These are phyloP conservation scores for Pterocles orientalis DNA, from an alignment of 2,113 vertebrate genomes.

Conservation along the genomic window DNA sequence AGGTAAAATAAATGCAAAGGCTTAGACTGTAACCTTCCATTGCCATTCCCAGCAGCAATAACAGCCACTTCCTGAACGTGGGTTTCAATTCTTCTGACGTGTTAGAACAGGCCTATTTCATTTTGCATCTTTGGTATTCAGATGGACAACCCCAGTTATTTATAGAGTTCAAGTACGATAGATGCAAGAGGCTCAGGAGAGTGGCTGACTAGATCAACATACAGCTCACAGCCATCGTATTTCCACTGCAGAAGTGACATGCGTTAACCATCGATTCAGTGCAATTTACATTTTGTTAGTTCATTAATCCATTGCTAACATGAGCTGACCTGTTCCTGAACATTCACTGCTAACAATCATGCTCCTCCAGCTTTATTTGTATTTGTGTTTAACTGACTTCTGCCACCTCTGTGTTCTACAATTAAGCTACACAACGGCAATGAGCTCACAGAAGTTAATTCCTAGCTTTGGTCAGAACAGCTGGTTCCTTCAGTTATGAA, in stretches of 20 bases:
- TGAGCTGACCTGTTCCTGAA: not conserved
- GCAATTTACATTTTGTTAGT: not conserved
- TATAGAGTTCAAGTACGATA: not conserved
- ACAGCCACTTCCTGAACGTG: not conserved
- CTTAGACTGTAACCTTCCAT: not conserved
- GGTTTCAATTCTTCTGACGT: not conserved
- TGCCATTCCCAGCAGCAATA: not conserved
- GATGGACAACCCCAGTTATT: not conserved
- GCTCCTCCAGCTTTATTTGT: not conserved
- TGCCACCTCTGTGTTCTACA: not conserved
- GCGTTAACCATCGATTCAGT: not conserved
- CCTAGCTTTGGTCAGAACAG: not conserved
- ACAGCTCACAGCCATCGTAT: not conserved
- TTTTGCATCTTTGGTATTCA: not conserved
- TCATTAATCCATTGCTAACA: fast-evolving
- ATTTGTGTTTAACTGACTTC: not conserved
- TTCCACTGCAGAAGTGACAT: not conserved
- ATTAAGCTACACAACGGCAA: not conserved
- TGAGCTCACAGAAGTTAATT: fast-evolving
- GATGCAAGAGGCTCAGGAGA: not conserved
- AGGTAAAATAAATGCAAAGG: not conserved
- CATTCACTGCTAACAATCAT: not conserved
- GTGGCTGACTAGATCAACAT: not conserved
- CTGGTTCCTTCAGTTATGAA: not conserved
- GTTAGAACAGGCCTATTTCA: not conserved